Evolutionary conservation across 2,888 invertebrate species (phyloP).

Genomic region (Hyposoter didymator): DNA sequence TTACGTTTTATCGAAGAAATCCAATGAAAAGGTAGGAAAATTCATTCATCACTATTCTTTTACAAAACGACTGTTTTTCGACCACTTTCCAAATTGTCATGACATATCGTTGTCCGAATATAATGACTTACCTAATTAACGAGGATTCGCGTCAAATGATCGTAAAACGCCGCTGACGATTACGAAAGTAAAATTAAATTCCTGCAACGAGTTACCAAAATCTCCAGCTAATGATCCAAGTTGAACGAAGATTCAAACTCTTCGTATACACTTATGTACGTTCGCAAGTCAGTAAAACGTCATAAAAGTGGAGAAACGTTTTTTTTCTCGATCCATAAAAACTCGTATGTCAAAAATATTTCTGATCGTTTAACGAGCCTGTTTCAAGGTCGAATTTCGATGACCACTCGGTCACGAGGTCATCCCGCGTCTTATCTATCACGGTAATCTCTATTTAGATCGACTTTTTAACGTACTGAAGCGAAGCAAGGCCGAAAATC

Average conservation of each 20-base stretch:
- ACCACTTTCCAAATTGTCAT: background rate
- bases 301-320: background rate
- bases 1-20: constrained; percentile 52
- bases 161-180: background rate
- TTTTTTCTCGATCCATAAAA: background rate
- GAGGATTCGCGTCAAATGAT: background rate
- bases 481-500: background rate
- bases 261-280: background rate
- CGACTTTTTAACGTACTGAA: background rate
- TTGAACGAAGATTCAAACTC: background rate
- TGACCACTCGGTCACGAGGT: constrained; percentile 74
- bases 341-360: background rate
- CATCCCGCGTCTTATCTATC: constrained; percentile 71
- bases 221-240: background rate
- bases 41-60: background rate
- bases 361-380: background rate
- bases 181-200: background rate
- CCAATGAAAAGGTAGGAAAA: constrained; percentile 61
- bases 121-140: background rate
- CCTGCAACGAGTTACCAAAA: background rate
- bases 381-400: constrained; percentile 72
- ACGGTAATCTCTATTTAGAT: constrained; percentile 47
- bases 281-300: background rate
- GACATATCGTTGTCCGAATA: background rate
- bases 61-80: background rate